phyloP scores from a whole-genome alignment of 2,797 vertebrate species.

The Mormyrus hasselquistii region DNA sequence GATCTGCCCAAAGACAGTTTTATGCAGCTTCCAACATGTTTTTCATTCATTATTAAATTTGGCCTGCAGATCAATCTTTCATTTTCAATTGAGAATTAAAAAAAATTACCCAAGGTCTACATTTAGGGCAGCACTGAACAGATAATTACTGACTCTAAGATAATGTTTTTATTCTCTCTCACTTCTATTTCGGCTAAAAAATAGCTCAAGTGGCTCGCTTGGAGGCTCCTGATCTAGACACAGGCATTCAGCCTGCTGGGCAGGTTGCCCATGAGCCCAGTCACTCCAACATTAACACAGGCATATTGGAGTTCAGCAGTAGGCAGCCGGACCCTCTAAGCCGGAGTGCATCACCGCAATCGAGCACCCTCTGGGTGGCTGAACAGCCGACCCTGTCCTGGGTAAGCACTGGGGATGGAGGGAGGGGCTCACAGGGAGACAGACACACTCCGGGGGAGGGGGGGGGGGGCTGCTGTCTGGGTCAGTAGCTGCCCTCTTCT shows the following conservation, averaged over 20 bases:
- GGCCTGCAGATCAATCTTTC: not conserved
- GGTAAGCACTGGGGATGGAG: not conserved
- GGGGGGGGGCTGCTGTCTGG: slow-evolving; percentile 17
- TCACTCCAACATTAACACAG: not conserved
- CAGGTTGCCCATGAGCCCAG: not conserved
- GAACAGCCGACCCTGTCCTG: not conserved
- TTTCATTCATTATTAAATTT: not conserved
- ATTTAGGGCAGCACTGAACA: not conserved
- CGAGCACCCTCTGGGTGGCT: not conserved
- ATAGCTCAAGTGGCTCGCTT: not conserved
- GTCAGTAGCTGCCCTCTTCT: not conserved
- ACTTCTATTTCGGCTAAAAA: not conserved
- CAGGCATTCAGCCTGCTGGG: not conserved
- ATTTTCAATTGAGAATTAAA: not conserved
- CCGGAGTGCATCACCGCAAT: not conserved
- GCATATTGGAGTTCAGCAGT: not conserved
- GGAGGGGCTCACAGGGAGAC: not conserved
- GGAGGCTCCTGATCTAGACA: not conserved
- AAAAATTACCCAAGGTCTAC: not conserved
- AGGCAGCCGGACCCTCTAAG: not conserved
- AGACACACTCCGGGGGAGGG: not conserved
- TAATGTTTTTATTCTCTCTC: not conserved
- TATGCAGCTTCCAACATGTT: not conserved
- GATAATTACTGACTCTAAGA: not conserved
- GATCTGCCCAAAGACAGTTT: not conserved